These are phyloP conservation scores for Drosophila kurseongensis DNA, from an alignment of 1,140 invertebrate species.

Conservation along the genomic window DNA sequence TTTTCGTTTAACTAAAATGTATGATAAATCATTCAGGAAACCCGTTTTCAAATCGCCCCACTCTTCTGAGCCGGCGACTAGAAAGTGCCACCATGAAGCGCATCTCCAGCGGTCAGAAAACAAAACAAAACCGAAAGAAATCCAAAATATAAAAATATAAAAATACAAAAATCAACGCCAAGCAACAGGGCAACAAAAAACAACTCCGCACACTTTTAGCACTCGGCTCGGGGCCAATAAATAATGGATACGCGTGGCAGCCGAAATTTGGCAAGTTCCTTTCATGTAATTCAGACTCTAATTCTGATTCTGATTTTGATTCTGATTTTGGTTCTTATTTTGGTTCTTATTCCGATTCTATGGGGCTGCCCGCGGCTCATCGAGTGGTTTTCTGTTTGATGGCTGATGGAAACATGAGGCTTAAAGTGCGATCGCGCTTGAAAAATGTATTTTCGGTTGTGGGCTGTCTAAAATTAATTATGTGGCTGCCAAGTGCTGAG, in stretches of 20 bases:
- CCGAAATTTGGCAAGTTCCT: constrained; percentile 57
- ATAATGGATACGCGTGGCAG: constrained; percentile 77
- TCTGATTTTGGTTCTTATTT: constrained; percentile 21
- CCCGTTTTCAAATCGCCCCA: constrained; percentile 62
- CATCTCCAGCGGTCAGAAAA: constrained; percentile 45
- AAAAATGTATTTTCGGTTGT: constrained; percentile 38
- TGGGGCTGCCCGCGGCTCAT: constrained; percentile 36
- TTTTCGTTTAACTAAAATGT: constrained; percentile 77
- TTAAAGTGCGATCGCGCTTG: constrained; percentile 30
- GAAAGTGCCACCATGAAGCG: constrained; percentile 74
- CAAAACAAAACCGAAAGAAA: constrained; percentile 25
- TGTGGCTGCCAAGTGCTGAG: constrained; percentile 37
- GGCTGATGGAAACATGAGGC: constrained; percentile 18
- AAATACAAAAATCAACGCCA: constrained; percentile 37
- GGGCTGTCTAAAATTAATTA: constrained; percentile 44
- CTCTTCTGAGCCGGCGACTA: constrained; percentile 60
- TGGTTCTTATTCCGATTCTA: constrained; percentile 24
- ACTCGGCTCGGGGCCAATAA: constrained; percentile 62
- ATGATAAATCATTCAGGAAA: constrained; percentile 81
- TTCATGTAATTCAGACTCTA: constrained; percentile 43
- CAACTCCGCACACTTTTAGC: constrained; percentile 71
- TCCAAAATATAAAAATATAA: constrained; percentile 13
- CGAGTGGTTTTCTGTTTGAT: constrained; percentile 30
- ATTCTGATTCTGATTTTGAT: constrained; percentile 16
- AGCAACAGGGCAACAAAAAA: constrained; percentile 58